Percentiles rank a stretch among this genome's conserved stretches.
Evolutionary conservation across 2,113 vertebrate genomes (phyloP).

Genomic region (Syrrhaptes paradoxus): DNA sequence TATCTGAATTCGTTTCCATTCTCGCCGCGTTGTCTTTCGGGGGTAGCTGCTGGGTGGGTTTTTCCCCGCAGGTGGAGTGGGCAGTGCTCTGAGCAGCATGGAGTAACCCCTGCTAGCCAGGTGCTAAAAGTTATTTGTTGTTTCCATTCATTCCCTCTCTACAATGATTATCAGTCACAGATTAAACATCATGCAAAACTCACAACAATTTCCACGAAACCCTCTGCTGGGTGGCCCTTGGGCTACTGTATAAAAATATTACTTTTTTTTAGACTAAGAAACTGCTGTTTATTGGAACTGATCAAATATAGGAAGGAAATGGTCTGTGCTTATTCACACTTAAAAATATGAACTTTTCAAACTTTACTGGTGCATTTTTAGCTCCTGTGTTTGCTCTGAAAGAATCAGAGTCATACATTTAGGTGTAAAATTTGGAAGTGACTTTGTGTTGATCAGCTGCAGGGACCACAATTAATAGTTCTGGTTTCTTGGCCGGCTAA

Average conservation of each 20-base stretch:
- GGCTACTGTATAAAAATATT: not conserved
- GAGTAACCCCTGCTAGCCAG: not conserved
- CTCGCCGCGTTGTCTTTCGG: not conserved
- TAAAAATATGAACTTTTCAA: not conserved
- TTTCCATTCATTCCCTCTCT: not conserved
- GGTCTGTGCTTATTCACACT: not conserved
- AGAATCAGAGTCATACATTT: not conserved
- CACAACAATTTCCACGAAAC: fast-evolving
- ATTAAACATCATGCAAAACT: not conserved
- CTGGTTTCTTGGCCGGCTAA: not conserved
- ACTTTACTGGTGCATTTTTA: conserved; percentile 1
- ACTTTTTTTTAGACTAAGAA: not conserved
- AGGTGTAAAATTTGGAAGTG: not conserved
- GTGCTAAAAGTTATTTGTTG: not conserved
- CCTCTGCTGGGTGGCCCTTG: not conserved
- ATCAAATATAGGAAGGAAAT: not conserved
- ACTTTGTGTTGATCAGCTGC: not conserved
- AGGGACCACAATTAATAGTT: not conserved
- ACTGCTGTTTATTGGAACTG: not conserved
- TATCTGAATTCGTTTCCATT: not conserved
- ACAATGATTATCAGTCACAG: not conserved
- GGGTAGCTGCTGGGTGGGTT: not conserved
- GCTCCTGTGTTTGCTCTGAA: not conserved
- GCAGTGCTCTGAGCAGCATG: not conserved
- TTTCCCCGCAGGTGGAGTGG: not conserved